A percentile compares a stretch with the other conserved stretches of the same genome.
Evolutionary conservation across 2,888 invertebrate genomes (phyloP).

Genomic region (Cybosia mesomella): DNA sequence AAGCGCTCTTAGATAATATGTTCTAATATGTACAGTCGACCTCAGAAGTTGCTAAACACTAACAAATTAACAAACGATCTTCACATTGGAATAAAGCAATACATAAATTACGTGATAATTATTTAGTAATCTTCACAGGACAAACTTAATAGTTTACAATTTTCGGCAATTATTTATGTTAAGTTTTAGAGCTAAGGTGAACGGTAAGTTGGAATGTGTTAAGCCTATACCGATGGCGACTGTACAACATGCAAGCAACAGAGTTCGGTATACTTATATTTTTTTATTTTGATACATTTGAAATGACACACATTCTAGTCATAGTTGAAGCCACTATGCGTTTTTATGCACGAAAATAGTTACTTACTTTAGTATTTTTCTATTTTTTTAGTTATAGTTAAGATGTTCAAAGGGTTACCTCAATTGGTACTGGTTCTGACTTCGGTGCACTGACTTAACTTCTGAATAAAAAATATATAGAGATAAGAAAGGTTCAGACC

Average conservation of each 20-base stretch:
- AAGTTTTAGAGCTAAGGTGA: too few species aligned
- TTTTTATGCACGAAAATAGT: background rate
- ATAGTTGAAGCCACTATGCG: background rate
- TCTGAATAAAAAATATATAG: background rate
- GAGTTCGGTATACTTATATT: background rate
- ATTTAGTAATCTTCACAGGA: too few species aligned
- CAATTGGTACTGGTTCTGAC: background rate
- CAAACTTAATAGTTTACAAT: too few species aligned
- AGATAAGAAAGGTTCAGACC: background rate
- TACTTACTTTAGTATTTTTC: background rate
- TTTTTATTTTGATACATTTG: background rate
- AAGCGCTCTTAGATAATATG: background rate
- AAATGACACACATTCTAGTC: background rate
- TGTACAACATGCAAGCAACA: too few species aligned
- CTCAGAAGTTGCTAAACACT: too few species aligned
- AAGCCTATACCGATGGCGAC: too few species aligned
- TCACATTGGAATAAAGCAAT: too few species aligned
- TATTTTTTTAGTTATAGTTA: background rate
- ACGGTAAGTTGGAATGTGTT: too few species aligned
- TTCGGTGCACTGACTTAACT: too few species aligned
- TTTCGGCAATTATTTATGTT: too few species aligned
- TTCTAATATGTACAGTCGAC: background rate
- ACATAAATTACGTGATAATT: too few species aligned
- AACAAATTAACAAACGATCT: too few species aligned
- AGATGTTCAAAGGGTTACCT: slow-evolving; percentile 1